Evolutionary conservation across 2,113 vertebrate species (phyloP), one percentile per base, ranked within the genome.

Genomic region (Oncorhynchus keta): DNA sequence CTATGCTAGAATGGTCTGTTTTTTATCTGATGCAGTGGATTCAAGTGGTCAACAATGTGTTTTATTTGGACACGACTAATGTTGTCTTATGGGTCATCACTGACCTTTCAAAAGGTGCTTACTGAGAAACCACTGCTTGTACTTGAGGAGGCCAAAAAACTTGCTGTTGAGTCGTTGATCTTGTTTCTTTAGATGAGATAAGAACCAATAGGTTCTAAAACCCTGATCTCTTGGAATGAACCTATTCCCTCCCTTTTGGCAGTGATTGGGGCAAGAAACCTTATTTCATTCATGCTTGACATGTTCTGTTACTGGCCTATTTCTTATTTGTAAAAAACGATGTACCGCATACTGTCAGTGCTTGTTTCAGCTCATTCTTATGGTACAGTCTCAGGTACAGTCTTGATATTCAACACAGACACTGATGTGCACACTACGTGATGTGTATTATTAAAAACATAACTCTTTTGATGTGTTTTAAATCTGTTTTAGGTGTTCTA

Each of bases 351-450:
- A 55, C 13, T 55, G 51, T 14, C 51, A 4, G 51, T 55, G 51
- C 59, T 62, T 13, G 18, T 62, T 22, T 22, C 59, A 62, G 59
- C 16, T 68, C 67, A 68, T 68, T 51, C 71, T 20, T 76, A 48
- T 79, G 4, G 16, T 71, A 16, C 48, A 69, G 78, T 84, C 90
- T 91, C 90, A 91, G 90, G 89, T 87, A 83, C 77, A 65, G 55
- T 72, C 67, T 74, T 67, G 22, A 73, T 76, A 61, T 83, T 35
- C 73, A 72, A 76, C 32, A 30, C 16, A 35, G 76, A 45, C 77
- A 74, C 78, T 76, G 65, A 76, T 45, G 39, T 45, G 39, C 39
- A 45, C 39, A 45, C 39, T 45, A 45, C 39, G 39, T 45, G 39
- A 45, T 45, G 39, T 45, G 39, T 45, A 11, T 45, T 11, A 45